Evolutionary conservation across 2,888 invertebrate species (phyloP), one percentile per base, ranked within the genome.

Genomic region (Drosophila bunnanda): DNA sequence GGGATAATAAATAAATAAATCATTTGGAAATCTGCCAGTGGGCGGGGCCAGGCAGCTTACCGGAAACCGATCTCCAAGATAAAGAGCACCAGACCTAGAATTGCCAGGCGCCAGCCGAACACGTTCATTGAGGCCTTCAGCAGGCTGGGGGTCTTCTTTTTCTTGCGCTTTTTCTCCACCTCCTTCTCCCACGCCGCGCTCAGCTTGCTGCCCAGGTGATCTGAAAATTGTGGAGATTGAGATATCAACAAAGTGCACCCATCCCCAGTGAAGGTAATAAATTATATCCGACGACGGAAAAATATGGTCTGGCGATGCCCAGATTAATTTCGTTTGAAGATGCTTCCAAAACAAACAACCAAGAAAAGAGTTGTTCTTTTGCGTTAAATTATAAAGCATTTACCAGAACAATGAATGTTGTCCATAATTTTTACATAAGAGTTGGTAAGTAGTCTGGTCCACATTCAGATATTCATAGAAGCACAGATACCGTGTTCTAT

Each of bases 11-110:
- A 52, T 52, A 15, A 52, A 52, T 83, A 89, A 89, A 88, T 89
- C 66, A 65, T 12, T 12, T 22, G n/a, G 38, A 17, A 53, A 48
- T 46, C 38, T 10, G 50, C 32, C n/a, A 17, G 52, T 34, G 74
- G 76, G 76, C 58, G 80, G 69, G 56, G 20, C 38, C 34, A 13
- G n/a, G 22, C 10, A 13, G 55, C 83, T 86, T 83, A 93, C 92
- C 91, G 94, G 82, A 95, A 93, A 48, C 94, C 93, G 82, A 95
- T 93, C 90, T 95, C 95, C 91, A 95, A 93, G 66, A 94, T 69
- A 25, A 94, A 93, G 39, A 95, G 91, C 7, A 94, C 92, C 30
- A 94, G 83, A 57, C 95, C 95, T 61, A 94, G 93, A 4, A 93
- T 82, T 89, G 94, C 93, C 76, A 95, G 93, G 58, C 93, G 91